phyloP scores from a whole-genome alignment of 1,140 invertebrate genomes.

The Coenobita brevimanus region DNA sequence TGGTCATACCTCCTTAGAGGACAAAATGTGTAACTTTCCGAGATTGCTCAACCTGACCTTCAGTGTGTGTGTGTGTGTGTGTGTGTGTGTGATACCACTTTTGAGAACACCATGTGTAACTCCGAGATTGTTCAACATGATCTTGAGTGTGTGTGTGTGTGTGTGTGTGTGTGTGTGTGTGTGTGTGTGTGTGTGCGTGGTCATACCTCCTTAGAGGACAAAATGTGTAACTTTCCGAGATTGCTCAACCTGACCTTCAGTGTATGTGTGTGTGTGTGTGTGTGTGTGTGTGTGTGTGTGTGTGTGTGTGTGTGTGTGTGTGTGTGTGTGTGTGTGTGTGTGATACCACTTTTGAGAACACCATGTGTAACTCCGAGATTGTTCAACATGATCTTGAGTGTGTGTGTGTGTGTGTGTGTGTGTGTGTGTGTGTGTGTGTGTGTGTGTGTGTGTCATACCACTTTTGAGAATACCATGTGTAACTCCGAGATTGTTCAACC shows the following conservation, averaged over 20 bases:
- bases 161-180: background rate
- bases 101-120: too few relatives aligned
- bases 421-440: background rate
- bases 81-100: too few relatives aligned
- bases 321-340: slow-evolving; percentile 3
- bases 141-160: too few relatives aligned
- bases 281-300: background rate
- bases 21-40: too few relatives aligned
- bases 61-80: too few relatives aligned
- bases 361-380: background rate
- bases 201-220: background rate
- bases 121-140: too few relatives aligned
- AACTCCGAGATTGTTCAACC: too few relatives aligned
- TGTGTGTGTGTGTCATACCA: background rate
- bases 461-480: too few relatives aligned
- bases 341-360: background rate
- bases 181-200: background rate
- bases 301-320: slow-evolving; percentile 26
- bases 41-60: too few relatives aligned
- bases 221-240: too few relatives aligned
- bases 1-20: too few relatives aligned
- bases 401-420: slow-evolving; percentile 12
- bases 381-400: background rate
- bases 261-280: background rate
- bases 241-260: too few relatives aligned